Percentiles rank a stretch among this genome's conserved stretches.
Evolutionary conservation across 2,113 vertebrate species (phyloP).

Genomic region (Xenopus borealis): DNA sequence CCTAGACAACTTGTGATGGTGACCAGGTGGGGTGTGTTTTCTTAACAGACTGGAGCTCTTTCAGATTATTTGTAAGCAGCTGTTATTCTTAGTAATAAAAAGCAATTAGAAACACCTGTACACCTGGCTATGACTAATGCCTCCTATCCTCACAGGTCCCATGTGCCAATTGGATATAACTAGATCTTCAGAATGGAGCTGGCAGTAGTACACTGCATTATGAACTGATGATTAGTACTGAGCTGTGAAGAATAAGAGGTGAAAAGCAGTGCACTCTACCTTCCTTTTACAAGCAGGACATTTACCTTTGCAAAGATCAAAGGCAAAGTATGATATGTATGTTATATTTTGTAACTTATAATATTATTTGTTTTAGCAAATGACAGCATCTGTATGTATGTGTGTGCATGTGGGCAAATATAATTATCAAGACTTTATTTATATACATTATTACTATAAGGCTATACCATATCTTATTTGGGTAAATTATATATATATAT

Average conservation of each 20-base stretch:
- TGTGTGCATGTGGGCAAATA: too few relatives aligned
- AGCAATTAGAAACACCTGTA: slow-evolving; percentile 99
- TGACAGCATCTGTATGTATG: too few relatives aligned
- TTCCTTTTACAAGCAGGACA: slow-evolving; percentile 29
- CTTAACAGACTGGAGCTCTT: slow-evolving; percentile 97
- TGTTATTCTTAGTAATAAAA: slow-evolving; percentile 99
- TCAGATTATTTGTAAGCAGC: slow-evolving; percentile 99
- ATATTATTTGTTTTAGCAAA: too few relatives aligned
- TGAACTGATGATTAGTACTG: slow-evolving; percentile 75
- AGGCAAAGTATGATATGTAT: neutral
- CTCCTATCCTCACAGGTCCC: slow-evolving; percentile 79
- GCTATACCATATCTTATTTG: too few relatives aligned
- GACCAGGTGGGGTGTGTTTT: slow-evolving; percentile 98
- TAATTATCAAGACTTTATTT: too few relatives aligned
- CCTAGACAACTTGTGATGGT: slow-evolving; percentile 87
- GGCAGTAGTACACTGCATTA: slow-evolving; percentile 61
- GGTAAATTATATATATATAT: too few relatives aligned
- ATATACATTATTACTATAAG: too few relatives aligned
- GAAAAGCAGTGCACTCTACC: slow-evolving; percentile 51
- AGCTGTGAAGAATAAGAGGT: slow-evolving; percentile 90
- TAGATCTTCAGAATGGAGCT: slow-evolving; percentile 82
- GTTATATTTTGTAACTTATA: too few relatives aligned
- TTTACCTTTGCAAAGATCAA: neutral
- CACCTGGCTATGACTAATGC: slow-evolving; percentile 95
- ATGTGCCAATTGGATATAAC: slow-evolving; percentile 96